phyloP scores from a whole-genome alignment of 2,888 invertebrate genomes.

The Drosophila subsilvestris region DNA sequence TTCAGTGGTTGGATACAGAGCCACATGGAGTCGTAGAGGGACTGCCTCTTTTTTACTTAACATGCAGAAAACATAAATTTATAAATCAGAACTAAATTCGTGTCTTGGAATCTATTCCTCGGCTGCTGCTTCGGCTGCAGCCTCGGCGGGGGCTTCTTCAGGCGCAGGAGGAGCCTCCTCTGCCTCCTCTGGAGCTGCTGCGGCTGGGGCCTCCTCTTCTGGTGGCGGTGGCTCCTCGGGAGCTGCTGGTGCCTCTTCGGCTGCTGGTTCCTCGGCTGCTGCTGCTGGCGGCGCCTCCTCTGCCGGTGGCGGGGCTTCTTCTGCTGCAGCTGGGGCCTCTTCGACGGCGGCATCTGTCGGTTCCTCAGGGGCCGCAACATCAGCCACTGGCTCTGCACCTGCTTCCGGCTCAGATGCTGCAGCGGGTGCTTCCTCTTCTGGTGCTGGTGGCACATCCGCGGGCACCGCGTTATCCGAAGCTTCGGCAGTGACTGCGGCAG shows the following conservation, averaged over 20 bases:
- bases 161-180: conserved; percentile 27
- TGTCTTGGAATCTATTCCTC: conserved; percentile 11
- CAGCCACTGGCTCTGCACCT: neutral
- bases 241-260: conserved; percentile 13
- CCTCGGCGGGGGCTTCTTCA: conserved; percentile 45
- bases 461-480: neutral
- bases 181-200: conserved; percentile 26
- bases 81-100: conserved; percentile 7
- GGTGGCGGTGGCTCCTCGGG: conserved; percentile 11
- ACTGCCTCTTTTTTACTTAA: neutral
- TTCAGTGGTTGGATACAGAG: conserved; percentile 78
- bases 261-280: conserved; percentile 22
- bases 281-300: neutral
- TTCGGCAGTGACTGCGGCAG: neutral
- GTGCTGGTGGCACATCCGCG: neutral
- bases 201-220: conserved; percentile 35
- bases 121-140: conserved; percentile 26
- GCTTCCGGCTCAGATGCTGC: neutral
- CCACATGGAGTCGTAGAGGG: conserved; percentile 31
- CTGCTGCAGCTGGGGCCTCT: conserved; percentile 4
- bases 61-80: conserved; percentile 27
- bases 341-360: neutral
- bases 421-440: neutral
- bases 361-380: neutral
- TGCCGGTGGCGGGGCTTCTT: conserved; percentile 6